phyloP scores from a whole-genome alignment of 1,140 invertebrate species.

The Zaprionus davidi region DNA sequence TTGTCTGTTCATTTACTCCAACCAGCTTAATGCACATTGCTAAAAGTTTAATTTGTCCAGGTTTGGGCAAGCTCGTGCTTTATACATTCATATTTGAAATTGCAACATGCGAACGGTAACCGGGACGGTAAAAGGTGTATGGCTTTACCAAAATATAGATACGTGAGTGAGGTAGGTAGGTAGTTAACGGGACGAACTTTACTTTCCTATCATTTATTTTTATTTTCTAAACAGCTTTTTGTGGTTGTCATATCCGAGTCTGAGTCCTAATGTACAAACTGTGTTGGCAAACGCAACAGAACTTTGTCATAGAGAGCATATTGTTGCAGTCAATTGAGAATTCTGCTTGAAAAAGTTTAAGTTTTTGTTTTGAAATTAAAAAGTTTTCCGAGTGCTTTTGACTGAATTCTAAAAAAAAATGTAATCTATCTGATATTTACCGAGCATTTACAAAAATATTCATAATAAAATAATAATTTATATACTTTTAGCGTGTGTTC shows the following conservation, averaged over 20 bases:
- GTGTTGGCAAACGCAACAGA: conserved; percentile 51
- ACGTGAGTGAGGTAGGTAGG: conserved; percentile 15
- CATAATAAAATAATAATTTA: neutral
- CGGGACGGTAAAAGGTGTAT: conserved; percentile 9
- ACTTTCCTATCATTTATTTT: conserved; percentile 28
- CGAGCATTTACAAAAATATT: neutral
- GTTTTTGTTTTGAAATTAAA: conserved; percentile 1
- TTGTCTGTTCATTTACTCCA: conserved; percentile 17
- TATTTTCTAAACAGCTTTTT: conserved; percentile 52
- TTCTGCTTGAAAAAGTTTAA: conserved; percentile 2
- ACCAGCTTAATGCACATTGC: conserved; percentile 64
- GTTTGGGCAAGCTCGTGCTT: conserved; percentile 23
- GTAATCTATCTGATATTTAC: neutral
- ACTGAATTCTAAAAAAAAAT: neutral
- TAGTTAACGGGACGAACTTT: neutral
- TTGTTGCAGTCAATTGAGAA: conserved; percentile 5
- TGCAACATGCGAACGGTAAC: conserved; percentile 38
- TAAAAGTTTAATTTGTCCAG: conserved; percentile 24
- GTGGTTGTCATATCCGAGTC: conserved; percentile 50
- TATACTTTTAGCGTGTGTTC: neutral
- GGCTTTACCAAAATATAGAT: neutral
- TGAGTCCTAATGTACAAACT: conserved; percentile 60
- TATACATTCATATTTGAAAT: conserved; percentile 69
- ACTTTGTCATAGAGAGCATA: neutral
- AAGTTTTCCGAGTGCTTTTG: neutral